A percentile compares a stretch with the other conserved stretches of the same genome.
Conservation (phyloP, 64 coral and sea anemone species). For the Anthopleura sola region DNA sequence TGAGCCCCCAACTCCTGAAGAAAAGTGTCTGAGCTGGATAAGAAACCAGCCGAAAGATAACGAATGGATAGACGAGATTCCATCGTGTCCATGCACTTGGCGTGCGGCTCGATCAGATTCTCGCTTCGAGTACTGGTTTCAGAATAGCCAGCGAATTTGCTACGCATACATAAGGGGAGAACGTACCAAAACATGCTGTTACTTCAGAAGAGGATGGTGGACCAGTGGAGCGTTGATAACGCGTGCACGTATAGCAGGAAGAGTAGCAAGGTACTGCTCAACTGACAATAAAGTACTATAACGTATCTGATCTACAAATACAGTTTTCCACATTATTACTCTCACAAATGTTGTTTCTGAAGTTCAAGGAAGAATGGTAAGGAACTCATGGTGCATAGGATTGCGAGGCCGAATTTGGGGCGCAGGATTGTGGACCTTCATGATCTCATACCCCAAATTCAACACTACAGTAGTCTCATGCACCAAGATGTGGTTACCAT, state of each 20-base stretch:
- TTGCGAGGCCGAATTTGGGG: too few relatives aligned
- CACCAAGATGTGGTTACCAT: too few relatives aligned
- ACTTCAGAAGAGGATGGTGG: slow-evolving; percentile 9
- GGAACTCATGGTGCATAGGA: too few relatives aligned
- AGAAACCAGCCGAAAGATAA: not conserved
- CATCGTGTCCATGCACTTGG: not conserved
- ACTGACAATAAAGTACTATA: not conserved
- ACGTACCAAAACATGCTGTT: slow-evolving; percentile 39
- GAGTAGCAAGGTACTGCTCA: slow-evolving; percentile 10
- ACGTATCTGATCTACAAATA: not conserved
- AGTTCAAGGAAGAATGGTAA: too few relatives aligned
- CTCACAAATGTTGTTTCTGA: too few relatives aligned
- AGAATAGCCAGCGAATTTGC: not conserved
- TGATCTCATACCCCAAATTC: too few relatives aligned
- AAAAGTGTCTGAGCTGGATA: slow-evolving; percentile 47
- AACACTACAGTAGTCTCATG: too few relatives aligned
- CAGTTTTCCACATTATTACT: too few relatives aligned
- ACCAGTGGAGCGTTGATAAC: slow-evolving; percentile 13
- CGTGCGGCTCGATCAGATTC: not conserved
- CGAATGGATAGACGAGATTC: not conserved
- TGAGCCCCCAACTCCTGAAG: slow-evolving; percentile 12
- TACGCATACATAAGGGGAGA: not conserved
- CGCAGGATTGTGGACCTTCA: too few relatives aligned
- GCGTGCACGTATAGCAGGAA: not conserved
- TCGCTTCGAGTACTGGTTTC: not conserved